Base-by-base conservation (phyloP, 2,888 invertebrate genomes). In the Holacanthella duospinosa region DNA sequence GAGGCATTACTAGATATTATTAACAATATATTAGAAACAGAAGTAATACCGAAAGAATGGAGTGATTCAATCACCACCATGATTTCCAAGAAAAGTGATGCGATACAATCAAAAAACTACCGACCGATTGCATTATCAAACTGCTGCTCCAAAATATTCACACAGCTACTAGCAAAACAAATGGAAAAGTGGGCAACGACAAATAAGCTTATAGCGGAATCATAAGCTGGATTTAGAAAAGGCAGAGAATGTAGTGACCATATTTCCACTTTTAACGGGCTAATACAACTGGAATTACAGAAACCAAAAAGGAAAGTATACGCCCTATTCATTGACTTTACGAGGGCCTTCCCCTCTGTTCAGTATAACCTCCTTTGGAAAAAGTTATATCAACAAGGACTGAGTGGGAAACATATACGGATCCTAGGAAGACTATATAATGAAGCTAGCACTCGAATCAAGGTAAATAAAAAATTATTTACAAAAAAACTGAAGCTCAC, bases 241-340 rank as follows among this genome's bases (percentile, higher is more conserved):
- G 6, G 9, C 36, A 36, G 36, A 36, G 36, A 16, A 6, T 36
- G 36, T 16, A 6, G 6, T 36, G 36, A 36, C 36, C 36, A 36
- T 16, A 16, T 36, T 36, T 36, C 16, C 36, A 36, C 36, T 16
- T 36, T 36, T 9, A 36, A 6, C 16, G 36, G 9, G 16, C 9
- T 16, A 36, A 36, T 36, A 9, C 36, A 36, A 36, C 36, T 36
- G 36, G 36, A 16, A 6, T 9, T 16, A 16, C 36, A 16, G 9
- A 36, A 36, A 6, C n/a, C n/a, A n/a, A n/a, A n/a, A n/a, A n/a
- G n/a, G 36, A 55, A 55, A 25, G 21, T 55, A 4, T 55, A 55
- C 26, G 55, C 55, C 27, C 55, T 55, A 55, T 55, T 55, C 55
- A 55, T 55, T 6, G 55, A 55, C 26, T 55, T 55, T 55, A 26